These are phyloP conservation scores for Coelopa pilipes DNA, from an alignment of 2,888 invertebrate species.

Conservation along the genomic window DNA sequence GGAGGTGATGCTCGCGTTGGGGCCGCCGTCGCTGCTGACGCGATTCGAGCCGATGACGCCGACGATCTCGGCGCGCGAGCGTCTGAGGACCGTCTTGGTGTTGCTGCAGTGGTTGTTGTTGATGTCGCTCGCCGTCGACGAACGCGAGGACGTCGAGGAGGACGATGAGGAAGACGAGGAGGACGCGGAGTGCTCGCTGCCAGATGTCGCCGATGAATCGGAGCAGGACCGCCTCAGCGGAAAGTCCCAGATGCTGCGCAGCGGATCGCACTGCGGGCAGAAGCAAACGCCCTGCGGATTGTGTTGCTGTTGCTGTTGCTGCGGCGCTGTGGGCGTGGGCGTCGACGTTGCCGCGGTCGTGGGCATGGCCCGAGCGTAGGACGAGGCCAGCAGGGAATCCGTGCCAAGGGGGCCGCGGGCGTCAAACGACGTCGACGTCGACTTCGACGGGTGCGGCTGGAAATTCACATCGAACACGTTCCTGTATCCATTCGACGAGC, in stretches of 20 bases:
- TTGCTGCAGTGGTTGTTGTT: no score
- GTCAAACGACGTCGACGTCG: no score
- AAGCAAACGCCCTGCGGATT: slow-evolving; percentile 56
- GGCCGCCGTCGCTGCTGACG: slow-evolving; percentile 43
- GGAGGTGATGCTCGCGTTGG: no score
- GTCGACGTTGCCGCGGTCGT: background rate
- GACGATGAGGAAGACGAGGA: slow-evolving; percentile 50
- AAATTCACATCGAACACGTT: slow-evolving; percentile 40
- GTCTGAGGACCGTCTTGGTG: background rate
- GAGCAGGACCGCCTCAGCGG: slow-evolving; percentile 64
- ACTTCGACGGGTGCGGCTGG: no score
- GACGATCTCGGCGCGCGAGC: slow-evolving; percentile 58
- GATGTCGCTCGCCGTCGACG: slow-evolving; percentile 21
- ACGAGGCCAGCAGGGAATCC: no score
- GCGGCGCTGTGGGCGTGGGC: background rate
- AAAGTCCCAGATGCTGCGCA: slow-evolving; percentile 66
- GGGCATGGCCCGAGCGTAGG: background rate
- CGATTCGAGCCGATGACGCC: slow-evolving; percentile 65
- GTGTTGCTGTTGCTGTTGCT: background rate
- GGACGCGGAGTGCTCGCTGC: slow-evolving; percentile 47
- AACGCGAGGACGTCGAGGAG: slow-evolving; percentile 41
- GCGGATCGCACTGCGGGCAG: slow-evolving; percentile 62
- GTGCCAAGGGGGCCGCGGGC: no score
- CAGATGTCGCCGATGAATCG: slow-evolving; percentile 57
- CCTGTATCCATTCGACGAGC: background rate